Base-by-base conservation (phyloP, 2,888 invertebrate genomes). In the Ophion ellenae region DNA sequence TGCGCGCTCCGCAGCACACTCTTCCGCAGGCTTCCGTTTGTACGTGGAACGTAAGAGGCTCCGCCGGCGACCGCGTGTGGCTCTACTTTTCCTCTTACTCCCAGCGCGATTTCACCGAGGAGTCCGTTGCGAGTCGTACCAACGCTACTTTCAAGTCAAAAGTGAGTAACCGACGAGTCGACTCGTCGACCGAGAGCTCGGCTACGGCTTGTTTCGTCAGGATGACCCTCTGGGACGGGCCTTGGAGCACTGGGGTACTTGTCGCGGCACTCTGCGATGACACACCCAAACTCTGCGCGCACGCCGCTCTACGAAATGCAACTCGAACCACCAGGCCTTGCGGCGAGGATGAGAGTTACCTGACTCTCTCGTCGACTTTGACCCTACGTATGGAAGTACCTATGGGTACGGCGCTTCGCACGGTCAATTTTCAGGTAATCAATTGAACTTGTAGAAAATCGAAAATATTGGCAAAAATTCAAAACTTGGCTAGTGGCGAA, bases 1-100 rank as follows among this genome's bases (percentile, higher is more conserved):
- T 98, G 75, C 95, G 97, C 70, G 97, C 97, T 88, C 98, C 98
- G 0, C 95, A 97, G 74, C 98, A 98, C 94, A 97, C 98, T 70
- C 95, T 98, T 90, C 97, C 98, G 24, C 97, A 97, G 1, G 97
- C 97, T 92, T 97, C 98, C 81, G 97, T 97, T 67, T 98, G 98
- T 95, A 97, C 97, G 45, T 98, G 98, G 96, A 96, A 96, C 88
- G 97, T 98, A 93, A 96, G 96, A 92, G 98, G 98, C 45, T 96
- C 96, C 87, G 96, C 96, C 9, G 96, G 96, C 75, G 98, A 98
- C 93, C 95, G 97, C 86, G 96, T 98, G 81, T 98, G 98, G 98
- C 95, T 98, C 89, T 98, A 97, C 94, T 98, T 98, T 93, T 96
- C 97, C 87, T 97, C 97, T 87, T 98, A 97, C 94, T 97, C 97